Evolutionary conservation across 2,797 vertebrate species (phyloP).

Genomic region (Sebastes jordani): DNA sequence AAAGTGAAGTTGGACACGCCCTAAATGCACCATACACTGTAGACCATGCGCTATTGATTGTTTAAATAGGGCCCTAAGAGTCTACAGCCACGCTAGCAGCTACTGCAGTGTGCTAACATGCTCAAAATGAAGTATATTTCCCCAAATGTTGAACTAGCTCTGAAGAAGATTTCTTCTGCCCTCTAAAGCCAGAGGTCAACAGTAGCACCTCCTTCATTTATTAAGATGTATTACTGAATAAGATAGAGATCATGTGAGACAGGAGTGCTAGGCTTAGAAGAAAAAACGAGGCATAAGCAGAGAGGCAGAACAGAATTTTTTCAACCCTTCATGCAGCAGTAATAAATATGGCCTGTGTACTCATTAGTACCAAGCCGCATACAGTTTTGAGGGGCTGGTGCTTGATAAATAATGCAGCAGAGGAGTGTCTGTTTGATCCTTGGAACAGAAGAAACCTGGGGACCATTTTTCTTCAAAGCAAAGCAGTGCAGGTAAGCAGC

Average conservation of each 20-base stretch:
- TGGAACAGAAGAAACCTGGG: constrained; percentile 60
- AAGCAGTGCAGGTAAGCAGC: constrained; percentile 49
- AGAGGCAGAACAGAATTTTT: constrained; percentile 13
- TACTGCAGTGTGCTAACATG: not conserved
- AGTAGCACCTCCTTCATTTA: not conserved
- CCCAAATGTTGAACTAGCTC: not conserved
- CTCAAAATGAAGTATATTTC: not conserved
- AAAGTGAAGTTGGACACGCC: not conserved
- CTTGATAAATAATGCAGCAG: constrained; percentile 72
- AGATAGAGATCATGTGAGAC: constrained; percentile 15
- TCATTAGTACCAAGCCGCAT: constrained; percentile 65
- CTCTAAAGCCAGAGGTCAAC: not conserved
- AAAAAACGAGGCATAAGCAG: constrained; percentile 19
- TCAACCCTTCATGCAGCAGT: constrained; percentile 36
- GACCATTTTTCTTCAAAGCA: constrained; percentile 68
- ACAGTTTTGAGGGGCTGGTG: constrained; percentile 50
- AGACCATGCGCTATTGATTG: not conserved
- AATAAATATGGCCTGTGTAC: constrained; percentile 68
- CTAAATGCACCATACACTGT: not conserved
- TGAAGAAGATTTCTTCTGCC: not conserved
- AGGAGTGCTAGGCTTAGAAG: not conserved
- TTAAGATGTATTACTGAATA: constrained; percentile 11
- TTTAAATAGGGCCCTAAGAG: not conserved
- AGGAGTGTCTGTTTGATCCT: constrained; percentile 68
- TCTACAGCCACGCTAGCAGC: not conserved